Conservation (phyloP, 2,113 vertebrate genomes). For the Progne subis region DNA sequence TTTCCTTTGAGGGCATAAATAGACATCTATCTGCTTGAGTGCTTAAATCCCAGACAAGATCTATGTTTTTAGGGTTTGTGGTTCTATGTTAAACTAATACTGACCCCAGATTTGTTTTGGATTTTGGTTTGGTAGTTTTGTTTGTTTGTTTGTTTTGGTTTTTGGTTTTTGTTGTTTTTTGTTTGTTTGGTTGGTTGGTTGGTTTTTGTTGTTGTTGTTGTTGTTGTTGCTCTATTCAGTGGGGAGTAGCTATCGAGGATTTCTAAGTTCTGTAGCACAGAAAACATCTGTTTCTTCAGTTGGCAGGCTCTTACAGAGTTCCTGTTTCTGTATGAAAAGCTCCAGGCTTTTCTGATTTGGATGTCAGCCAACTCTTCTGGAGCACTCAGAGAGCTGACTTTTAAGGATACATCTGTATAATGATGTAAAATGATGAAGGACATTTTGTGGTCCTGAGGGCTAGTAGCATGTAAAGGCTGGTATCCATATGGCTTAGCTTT, state of each 20-base stretch:
- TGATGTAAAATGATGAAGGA: background rate
- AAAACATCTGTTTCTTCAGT: background rate
- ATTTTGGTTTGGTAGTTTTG: background rate
- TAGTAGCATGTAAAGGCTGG: background rate
- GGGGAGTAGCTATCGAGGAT: background rate
- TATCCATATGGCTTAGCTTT: background rate
- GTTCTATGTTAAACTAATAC: background rate
- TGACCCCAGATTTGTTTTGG: background rate
- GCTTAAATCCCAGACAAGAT: background rate
- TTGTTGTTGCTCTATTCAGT: background rate
- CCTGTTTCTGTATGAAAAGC: background rate
- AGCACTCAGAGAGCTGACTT: background rate
- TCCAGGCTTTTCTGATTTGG: background rate
- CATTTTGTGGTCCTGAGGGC: background rate
- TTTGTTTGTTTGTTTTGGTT: too few species aligned
- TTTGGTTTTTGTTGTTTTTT: too few species aligned
- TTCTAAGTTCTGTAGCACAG: background rate
- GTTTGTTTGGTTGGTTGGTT: too few species aligned
- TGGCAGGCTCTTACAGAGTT: background rate
- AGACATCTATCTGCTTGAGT: background rate
- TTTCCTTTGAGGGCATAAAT: background rate
- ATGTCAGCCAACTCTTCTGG: background rate
- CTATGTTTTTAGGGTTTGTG: background rate
- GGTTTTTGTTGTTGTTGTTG: too few species aligned
- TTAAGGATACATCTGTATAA: background rate